phyloP scores from a whole-genome alignment of 2,888 invertebrate genomes.

The Brachylomia viminalis region DNA sequence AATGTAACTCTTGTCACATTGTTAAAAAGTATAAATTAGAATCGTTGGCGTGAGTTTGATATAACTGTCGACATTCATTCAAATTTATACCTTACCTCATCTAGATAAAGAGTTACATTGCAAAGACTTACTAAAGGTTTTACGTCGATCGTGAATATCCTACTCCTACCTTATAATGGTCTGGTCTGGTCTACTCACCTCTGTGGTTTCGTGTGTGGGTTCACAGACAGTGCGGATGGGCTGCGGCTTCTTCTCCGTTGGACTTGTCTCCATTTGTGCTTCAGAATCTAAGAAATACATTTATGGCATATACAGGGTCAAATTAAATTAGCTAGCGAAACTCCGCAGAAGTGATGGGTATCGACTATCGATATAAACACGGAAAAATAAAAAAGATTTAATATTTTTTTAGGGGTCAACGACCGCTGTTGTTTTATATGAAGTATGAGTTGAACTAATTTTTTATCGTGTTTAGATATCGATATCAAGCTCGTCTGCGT shows the following conservation, averaged over 20 bases:
- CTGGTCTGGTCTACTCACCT: conserved; percentile 1
- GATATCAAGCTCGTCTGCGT: no score
- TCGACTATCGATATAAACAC: no score
- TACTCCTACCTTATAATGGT: neutral
- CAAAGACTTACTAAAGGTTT: neutral
- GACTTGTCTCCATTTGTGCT: conserved; percentile 8
- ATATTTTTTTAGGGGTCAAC: no score
- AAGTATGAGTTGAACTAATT: no score
- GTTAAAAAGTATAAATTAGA: neutral
- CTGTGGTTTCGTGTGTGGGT: neutral
- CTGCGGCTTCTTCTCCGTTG: neutral
- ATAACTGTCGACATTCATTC: neutral
- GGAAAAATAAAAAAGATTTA: no score
- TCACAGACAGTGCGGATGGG: neutral
- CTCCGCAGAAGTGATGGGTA: no score
- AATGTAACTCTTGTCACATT: neutral
- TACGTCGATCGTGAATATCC: neutral
- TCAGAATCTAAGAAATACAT: conserved; percentile 6
- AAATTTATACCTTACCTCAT: neutral
- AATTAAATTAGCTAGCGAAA: no score
- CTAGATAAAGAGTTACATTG: neutral
- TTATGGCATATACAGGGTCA: neutral
- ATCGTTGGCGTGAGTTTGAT: neutral
- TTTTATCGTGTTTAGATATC: no score
- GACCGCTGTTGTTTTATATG: no score